These are phyloP conservation scores for Pontoporia blainvillei DNA, from an alignment of 2,113 vertebrate genomes.

Conservation along the genomic window DNA sequence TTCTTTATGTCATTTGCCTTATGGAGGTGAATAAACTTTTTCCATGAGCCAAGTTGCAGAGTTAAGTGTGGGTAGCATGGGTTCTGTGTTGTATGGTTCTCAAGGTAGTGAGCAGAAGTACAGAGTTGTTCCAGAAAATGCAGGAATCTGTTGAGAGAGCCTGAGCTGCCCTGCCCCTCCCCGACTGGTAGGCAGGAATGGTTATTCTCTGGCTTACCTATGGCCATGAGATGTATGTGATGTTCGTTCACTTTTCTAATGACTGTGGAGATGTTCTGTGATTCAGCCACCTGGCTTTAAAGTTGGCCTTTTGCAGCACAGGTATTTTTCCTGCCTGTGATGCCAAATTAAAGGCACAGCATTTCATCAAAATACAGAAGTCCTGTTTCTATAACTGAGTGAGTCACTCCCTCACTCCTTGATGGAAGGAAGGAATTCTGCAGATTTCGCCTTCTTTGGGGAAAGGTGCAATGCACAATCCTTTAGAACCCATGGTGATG, in stretches of 20 bases:
- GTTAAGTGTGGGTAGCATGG: not conserved
- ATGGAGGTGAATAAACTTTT: not conserved
- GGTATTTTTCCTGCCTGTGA: conserved; percentile 55
- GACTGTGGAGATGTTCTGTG: conserved; percentile 75
- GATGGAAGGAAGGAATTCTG: not conserved
- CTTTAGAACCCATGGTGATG: not conserved
- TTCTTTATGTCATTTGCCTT: not conserved
- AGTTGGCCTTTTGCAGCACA: conserved; percentile 71
- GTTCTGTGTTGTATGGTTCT: not conserved
- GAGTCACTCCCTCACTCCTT: not conserved
- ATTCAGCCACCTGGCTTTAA: conserved; percentile 78
- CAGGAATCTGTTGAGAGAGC: not conserved
- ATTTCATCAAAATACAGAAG: conserved; percentile 38
- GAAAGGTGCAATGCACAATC: not conserved
- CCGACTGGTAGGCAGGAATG: not conserved
- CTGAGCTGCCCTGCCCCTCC: not conserved
- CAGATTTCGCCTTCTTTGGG: not conserved
- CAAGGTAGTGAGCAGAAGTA: not conserved
- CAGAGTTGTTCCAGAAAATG: not conserved
- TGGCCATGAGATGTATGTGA: conserved; percentile 65
- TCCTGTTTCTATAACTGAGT: not conserved
- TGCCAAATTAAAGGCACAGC: conserved; percentile 72
- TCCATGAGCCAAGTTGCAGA: not conserved
- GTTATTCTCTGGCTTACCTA: not conserved
- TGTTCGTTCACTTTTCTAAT: conserved; percentile 76